Evolutionary conservation across 2,888 invertebrate species (phyloP).

Genomic region (Melangyna quadrimaculata): DNA sequence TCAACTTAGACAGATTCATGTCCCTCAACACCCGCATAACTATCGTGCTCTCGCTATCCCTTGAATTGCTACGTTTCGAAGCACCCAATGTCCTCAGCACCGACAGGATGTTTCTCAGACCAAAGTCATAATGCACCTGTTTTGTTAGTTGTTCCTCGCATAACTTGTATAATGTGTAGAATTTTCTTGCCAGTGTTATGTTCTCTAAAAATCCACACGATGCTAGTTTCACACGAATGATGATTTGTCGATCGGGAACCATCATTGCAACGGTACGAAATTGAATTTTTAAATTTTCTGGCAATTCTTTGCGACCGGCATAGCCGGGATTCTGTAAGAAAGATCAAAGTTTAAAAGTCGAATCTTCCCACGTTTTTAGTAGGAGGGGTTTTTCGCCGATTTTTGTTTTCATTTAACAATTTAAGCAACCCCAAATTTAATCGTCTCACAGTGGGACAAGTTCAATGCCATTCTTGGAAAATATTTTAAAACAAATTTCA

Average conservation of each 20-base stretch:
- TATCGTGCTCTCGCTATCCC: conserved; percentile 96
- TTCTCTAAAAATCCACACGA: conserved; percentile 98
- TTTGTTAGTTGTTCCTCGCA: conserved; percentile 99
- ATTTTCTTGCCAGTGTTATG: conserved; percentile 95
- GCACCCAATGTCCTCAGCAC: conserved; percentile 96
- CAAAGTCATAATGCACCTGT: conserved; percentile 99
- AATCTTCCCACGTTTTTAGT: background rate
- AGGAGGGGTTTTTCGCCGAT: background rate
- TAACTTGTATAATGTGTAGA: conserved; percentile 97
- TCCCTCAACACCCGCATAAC: conserved; percentile 98
- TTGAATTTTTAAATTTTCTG: conserved; percentile 98
- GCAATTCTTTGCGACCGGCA: conserved; percentile 96
- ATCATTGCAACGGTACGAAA: conserved; percentile 99
- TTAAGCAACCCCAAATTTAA: background rate
- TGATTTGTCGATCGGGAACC: conserved; percentile 98
- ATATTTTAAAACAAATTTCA: background rate
- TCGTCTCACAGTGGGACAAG: background rate
- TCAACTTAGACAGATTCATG: conserved; percentile 98
- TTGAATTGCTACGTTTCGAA: conserved; percentile 93
- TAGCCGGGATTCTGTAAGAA: conserved; percentile 92
- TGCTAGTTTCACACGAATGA: conserved; percentile 96
- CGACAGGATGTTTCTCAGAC: conserved; percentile 96
- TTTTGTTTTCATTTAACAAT: background rate
- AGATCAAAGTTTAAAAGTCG: background rate
- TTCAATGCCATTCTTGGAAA: background rate